Percentiles rank a stretch among this genome's conserved stretches.
phyloP scores from a whole-genome alignment of 2,797 vertebrate species.

The Sebastes kiyomatsui region DNA sequence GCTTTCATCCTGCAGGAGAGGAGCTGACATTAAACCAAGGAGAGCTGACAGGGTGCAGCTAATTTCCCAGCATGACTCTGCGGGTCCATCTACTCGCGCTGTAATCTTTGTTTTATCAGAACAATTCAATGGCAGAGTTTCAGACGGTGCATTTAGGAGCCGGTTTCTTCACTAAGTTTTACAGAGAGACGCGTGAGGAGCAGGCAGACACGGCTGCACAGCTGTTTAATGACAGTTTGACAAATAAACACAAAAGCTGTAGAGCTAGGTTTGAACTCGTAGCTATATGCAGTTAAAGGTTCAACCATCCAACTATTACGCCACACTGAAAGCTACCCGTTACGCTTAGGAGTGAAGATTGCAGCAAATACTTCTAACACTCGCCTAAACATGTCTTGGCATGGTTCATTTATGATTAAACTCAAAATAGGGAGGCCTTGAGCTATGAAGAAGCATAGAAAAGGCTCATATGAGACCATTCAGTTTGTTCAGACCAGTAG shows the following conservation, averaged over 20 bases:
- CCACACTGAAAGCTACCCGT: not conserved
- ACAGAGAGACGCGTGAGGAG: not conserved
- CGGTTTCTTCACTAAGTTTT: not conserved
- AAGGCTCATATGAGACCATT: not conserved
- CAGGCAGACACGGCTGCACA: not conserved
- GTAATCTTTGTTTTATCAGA: conserved; percentile 3
- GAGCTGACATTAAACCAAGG: conserved; percentile 25
- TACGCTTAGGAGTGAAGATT: not conserved
- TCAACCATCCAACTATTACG: not conserved
- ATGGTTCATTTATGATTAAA: not conserved
- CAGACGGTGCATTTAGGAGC: not conserved
- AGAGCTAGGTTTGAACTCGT: conserved; percentile 13
- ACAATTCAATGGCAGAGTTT: not conserved
- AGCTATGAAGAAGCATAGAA: conserved; percentile 25
- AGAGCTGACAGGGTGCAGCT: conserved; percentile 20
- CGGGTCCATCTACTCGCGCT: not conserved
- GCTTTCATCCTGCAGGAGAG: conserved; percentile 45
- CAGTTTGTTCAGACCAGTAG: not conserved
- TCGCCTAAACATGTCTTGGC: conserved; percentile 18
- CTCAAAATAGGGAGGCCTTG: conserved; percentile 21
- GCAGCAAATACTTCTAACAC: not conserved
- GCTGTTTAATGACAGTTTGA: not conserved
- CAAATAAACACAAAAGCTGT: not conserved
- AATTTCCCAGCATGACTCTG: conserved; percentile 39
- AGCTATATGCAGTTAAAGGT: not conserved